A percentile compares a stretch with the other conserved stretches of the same genome.
phyloP scores from a whole-genome alignment of 2,888 invertebrate species.

The Chydorus sphaericus region DNA sequence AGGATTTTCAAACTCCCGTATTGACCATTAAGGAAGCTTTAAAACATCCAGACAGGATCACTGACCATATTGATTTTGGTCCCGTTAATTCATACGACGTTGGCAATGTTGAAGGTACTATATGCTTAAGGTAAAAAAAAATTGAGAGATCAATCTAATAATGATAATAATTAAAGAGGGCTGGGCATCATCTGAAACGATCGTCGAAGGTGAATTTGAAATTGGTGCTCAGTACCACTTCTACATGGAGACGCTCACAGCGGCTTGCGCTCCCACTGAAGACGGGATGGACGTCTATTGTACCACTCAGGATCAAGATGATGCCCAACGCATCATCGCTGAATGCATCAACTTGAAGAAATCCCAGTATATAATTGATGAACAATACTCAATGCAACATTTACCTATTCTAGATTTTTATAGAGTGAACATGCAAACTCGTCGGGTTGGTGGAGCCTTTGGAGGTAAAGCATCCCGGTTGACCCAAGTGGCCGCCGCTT shows the following conservation, averaged over 20 bases:
- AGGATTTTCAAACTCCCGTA: conserved; percentile 26
- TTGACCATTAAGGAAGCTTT: conserved; percentile 26
- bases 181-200: neutral
- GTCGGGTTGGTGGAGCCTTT: conserved; percentile 65
- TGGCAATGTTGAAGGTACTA: conserved; percentile 13
- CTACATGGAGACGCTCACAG: conserved; percentile 56
- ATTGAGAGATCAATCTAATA: neutral
- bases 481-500: conserved; percentile 42
- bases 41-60: conserved; percentile 7
- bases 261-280: conserved; percentile 49
- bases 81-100: neutral
- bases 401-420: neutral
- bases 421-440: conserved; percentile 53
- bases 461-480: conserved; percentile 56
- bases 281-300: conserved; percentile 52
- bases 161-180: neutral
- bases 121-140: neutral
- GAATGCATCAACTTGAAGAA: conserved; percentile 38
- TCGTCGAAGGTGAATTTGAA: conserved; percentile 35
- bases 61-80: conserved; percentile 5
- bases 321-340: conserved; percentile 41
- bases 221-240: conserved; percentile 53
- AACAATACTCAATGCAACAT: neutral
- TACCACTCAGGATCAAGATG: conserved; percentile 48
- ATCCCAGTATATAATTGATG: conserved; percentile 37